A percentile compares a stretch with the other conserved stretches of the same genome.
phyloP scores from a whole-genome alignment of 2,113 vertebrate genomes.

The Anarrhichthys ocellatus region DNA sequence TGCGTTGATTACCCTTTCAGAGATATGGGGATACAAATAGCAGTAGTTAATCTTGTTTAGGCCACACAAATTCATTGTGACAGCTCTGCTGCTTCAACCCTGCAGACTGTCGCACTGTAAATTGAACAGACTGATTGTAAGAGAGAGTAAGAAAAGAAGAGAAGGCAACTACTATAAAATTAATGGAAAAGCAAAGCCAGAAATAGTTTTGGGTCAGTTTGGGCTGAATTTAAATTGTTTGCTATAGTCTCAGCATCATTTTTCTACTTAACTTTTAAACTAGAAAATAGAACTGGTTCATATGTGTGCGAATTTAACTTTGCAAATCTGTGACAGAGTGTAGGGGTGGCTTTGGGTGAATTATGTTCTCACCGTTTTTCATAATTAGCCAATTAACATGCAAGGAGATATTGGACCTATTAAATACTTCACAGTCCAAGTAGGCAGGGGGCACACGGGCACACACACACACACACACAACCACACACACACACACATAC shows the following conservation, averaged over 20 bases:
- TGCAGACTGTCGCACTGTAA: conserved; percentile 69
- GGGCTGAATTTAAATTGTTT: conserved; percentile 62
- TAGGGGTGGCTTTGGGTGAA: conserved; percentile 59
- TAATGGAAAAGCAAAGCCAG: conserved; percentile 12
- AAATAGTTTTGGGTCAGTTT: conserved; percentile 56
- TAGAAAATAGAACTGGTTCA: conserved; percentile 42
- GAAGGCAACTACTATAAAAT: conserved; percentile 36
- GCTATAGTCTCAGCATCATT: conserved; percentile 35
- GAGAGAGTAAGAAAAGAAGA: conserved; percentile 55
- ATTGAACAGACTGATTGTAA: conserved; percentile 74
- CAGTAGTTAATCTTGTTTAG: conserved; percentile 85
- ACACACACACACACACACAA: background rate
- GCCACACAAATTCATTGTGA: conserved; percentile 80
- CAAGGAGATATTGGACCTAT: conserved; percentile 77
- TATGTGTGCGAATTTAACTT: conserved; percentile 58
- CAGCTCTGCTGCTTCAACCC: conserved; percentile 74
- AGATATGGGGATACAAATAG: conserved; percentile 82
- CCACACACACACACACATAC: background rate
- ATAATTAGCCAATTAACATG: conserved; percentile 82
- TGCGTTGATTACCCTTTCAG: conserved; percentile 77
- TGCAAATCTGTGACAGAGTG: conserved; percentile 48
- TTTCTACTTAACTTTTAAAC: conserved; percentile 53
- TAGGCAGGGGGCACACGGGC: background rate
- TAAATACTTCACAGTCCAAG: conserved; percentile 61
- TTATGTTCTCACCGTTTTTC: conserved; percentile 72